Percentiles rank a stretch among this genome's conserved stretches.
phyloP scores from a whole-genome alignment of 1,140 invertebrate species.

The Euschistus heros region DNA sequence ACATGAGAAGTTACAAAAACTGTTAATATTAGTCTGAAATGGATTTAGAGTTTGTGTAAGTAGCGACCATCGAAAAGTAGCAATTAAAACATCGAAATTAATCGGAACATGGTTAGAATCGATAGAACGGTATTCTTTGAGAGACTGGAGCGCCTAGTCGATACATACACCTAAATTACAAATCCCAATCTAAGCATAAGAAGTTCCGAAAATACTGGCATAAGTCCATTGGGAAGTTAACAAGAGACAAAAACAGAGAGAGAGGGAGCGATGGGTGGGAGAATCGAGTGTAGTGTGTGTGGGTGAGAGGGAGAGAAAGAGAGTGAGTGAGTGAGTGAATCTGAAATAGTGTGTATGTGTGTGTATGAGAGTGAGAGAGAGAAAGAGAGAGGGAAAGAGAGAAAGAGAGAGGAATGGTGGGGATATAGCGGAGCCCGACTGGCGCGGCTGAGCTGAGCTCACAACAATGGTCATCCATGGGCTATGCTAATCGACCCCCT shows the following conservation, averaged over 20 bases:
- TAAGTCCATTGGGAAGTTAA: not conserved
- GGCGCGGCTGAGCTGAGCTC: conserved; percentile 10
- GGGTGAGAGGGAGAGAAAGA: not conserved
- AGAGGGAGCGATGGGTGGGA: conserved; percentile 27
- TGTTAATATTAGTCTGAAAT: no score
- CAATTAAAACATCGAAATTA: no score
- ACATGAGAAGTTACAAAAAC: no score
- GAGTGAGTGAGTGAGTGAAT: not conserved
- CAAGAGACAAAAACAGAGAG: conserved; percentile 15
- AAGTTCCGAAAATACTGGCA: no score
- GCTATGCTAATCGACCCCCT: conserved; percentile 24
- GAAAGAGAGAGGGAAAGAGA: conserved; percentile 29
- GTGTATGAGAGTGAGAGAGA: conserved; percentile 25
- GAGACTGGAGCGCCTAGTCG: no score
- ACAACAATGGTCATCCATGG: conserved; percentile 23
- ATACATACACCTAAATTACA: no score
- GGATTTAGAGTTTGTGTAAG: no score
- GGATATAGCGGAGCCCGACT: conserved; percentile 12
- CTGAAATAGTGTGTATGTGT: no score
- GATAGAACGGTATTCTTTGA: no score
- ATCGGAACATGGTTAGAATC: no score
- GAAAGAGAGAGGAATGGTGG: conserved; percentile 21
- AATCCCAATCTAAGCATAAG: no score
- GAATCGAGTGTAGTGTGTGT: conserved; percentile 25
- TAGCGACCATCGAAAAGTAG: no score